phyloP scores from a whole-genome alignment of 2,888 invertebrate genomes.

The Adelphocoris suturalis region DNA sequence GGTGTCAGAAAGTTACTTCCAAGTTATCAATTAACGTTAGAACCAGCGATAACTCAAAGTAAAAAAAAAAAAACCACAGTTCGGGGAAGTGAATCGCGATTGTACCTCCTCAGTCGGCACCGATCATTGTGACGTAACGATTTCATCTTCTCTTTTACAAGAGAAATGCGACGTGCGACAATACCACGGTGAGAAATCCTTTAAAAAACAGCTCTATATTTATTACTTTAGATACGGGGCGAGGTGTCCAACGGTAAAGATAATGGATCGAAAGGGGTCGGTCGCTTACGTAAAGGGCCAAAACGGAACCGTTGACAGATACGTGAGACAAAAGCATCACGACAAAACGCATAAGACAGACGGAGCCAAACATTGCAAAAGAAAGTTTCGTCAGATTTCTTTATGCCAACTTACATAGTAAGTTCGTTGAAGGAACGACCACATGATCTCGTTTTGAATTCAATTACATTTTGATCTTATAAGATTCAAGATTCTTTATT shows the following conservation, averaged over 20 bases:
- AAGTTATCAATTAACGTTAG: slow-evolving; percentile 45
- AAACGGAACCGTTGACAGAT: neutral
- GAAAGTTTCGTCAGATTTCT: neutral
- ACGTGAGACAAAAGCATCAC: neutral
- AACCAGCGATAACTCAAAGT: neutral
- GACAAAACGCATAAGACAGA: neutral
- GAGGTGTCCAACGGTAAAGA: neutral
- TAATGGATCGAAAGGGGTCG: slow-evolving; percentile 17
- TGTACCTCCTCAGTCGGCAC: neutral
- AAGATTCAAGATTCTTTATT: too few species aligned
- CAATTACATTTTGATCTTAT: too few species aligned
- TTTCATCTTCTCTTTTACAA: neutral
- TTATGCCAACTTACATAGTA: neutral
- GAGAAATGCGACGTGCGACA: slow-evolving; percentile 31
- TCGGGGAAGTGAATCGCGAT: slow-evolving; percentile 22
- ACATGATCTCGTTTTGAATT: too few species aligned
- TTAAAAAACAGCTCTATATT: slow-evolving; percentile 9
- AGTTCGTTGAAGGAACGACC: too few species aligned
- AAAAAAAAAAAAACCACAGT: neutral
- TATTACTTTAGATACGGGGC: slow-evolving; percentile 3
- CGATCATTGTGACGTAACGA: slow-evolving; percentile 28
- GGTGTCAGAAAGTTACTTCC: neutral
- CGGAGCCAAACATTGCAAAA: neutral
- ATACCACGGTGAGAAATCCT: slow-evolving; percentile 1
- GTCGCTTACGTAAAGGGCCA: neutral